A percentile compares a stretch with the other conserved stretches of the same genome.
phyloP scores from a whole-genome alignment of 64 coral and sea anemone genomes.

The Orbicella faveolata region DNA sequence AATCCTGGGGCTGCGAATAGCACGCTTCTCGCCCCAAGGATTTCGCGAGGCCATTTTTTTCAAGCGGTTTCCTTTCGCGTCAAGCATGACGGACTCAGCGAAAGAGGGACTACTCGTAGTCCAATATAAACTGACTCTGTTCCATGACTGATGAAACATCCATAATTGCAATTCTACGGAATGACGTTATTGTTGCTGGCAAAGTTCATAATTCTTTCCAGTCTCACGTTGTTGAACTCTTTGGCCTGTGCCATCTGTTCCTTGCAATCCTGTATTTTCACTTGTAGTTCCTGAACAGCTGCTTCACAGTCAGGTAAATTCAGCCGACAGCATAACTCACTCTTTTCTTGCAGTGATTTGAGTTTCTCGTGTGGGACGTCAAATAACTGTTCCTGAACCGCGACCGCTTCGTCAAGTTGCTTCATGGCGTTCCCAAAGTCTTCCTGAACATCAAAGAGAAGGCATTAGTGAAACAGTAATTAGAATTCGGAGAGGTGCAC shows the following conservation, averaged over 20 bases:
- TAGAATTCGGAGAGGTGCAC: too few species aligned
- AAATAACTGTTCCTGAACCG: constrained; percentile 33
- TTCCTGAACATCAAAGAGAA: neutral
- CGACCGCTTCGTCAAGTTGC: neutral
- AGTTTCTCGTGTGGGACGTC: constrained; percentile 62
- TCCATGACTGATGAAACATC: too few species aligned
- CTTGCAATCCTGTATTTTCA: neutral
- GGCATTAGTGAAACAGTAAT: too few species aligned
- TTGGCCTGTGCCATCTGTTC: neutral
- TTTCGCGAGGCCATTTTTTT: too few species aligned
- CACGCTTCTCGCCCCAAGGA: too few species aligned
- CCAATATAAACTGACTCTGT: too few species aligned
- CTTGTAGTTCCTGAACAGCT: neutral
- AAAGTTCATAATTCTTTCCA: constrained; percentile 10
- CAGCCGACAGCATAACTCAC: neutral
- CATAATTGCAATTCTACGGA: too few species aligned
- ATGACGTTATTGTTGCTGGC: neutral
- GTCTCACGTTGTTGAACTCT: neutral
- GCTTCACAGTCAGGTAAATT: neutral
- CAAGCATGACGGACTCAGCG: too few species aligned
- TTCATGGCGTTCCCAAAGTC: constrained; percentile 9
- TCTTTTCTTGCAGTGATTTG: constrained; percentile 3
- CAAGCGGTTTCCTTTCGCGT: too few species aligned
- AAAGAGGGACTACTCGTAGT: too few species aligned
- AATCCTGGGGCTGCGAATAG: too few species aligned